phyloP scores from a whole-genome alignment of 2,797 vertebrate genomes.

The Eulemur albifrons region DNA sequence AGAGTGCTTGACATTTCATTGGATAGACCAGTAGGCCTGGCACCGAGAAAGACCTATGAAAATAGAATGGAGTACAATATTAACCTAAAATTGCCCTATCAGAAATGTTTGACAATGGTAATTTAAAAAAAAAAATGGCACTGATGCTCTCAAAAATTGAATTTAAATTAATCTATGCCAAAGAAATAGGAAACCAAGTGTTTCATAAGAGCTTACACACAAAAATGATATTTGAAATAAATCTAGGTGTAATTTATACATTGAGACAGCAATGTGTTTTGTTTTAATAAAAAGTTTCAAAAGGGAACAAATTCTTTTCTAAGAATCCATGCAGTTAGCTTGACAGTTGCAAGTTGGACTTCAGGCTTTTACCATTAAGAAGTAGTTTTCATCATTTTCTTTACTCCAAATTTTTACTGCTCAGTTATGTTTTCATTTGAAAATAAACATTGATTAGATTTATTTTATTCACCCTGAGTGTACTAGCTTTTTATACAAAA shows the following conservation, averaged over 20 bases:
- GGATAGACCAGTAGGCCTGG: background rate
- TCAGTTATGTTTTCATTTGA: slow-evolving; percentile 36
- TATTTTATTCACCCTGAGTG: background rate
- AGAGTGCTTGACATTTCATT: background rate
- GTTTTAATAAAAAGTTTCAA: background rate
- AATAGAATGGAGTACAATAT: background rate
- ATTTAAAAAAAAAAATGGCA: background rate
- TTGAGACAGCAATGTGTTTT: background rate
- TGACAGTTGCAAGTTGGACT: background rate
- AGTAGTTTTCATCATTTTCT: background rate
- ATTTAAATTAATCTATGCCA: background rate
- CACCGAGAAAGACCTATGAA: background rate
- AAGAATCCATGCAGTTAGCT: background rate
- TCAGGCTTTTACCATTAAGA: background rate
- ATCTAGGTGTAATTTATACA: background rate
- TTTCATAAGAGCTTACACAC: background rate
- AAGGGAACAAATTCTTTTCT: background rate
- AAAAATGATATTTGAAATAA: background rate
- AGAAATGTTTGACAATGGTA: background rate
- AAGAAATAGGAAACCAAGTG: slow-evolving; percentile 15
- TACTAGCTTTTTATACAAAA: background rate
- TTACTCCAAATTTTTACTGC: background rate
- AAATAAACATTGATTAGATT: slow-evolving; percentile 29
- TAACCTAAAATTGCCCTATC: background rate
- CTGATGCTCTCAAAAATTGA: background rate